Conservation (phyloP, 1,140 invertebrate species). For the Anadara kagoshimensis region DNA sequence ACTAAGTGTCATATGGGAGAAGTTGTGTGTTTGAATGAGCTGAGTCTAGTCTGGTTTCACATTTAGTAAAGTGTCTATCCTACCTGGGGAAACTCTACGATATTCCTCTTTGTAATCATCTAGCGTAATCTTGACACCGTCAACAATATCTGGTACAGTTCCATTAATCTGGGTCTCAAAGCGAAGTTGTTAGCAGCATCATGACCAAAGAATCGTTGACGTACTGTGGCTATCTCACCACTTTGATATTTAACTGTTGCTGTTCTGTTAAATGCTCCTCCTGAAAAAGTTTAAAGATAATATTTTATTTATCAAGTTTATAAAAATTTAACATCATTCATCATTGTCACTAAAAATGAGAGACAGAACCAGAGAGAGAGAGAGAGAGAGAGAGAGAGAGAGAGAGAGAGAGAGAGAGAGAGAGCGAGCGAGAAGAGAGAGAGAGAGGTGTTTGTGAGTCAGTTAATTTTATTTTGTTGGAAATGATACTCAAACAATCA, state of each 20-base stretch:
- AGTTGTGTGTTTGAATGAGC: background rate
- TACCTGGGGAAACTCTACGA: slow-evolving; percentile 80
- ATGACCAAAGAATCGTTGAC: slow-evolving; percentile 88
- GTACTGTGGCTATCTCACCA: slow-evolving; percentile 82
- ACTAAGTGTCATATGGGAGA: too few species aligned
- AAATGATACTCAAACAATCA: background rate
- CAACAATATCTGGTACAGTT: slow-evolving; percentile 81
- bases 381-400: background rate
- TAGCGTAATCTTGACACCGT: slow-evolving; percentile 81
- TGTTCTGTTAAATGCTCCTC: slow-evolving; percentile 89
- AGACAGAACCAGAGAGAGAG: background rate
- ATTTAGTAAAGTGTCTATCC: background rate
- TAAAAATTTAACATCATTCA: too few species aligned
- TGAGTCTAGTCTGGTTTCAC: background rate
- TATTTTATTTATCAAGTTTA: too few species aligned
- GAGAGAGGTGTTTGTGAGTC: background rate
- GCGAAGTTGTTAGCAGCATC: slow-evolving; percentile 92
- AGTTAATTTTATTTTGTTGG: background rate
- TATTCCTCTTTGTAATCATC: slow-evolving; percentile 89
- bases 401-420: background rate
- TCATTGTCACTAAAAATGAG: too few species aligned
- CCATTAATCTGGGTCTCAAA: slow-evolving; percentile 85
- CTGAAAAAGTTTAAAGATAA: slow-evolving; percentile 69
- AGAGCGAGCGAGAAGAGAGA: too few species aligned
- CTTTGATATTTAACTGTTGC: slow-evolving; percentile 82